Conservation (phyloP, 1,140 invertebrate species). For the Holcopasites calliopsidis region DNA sequence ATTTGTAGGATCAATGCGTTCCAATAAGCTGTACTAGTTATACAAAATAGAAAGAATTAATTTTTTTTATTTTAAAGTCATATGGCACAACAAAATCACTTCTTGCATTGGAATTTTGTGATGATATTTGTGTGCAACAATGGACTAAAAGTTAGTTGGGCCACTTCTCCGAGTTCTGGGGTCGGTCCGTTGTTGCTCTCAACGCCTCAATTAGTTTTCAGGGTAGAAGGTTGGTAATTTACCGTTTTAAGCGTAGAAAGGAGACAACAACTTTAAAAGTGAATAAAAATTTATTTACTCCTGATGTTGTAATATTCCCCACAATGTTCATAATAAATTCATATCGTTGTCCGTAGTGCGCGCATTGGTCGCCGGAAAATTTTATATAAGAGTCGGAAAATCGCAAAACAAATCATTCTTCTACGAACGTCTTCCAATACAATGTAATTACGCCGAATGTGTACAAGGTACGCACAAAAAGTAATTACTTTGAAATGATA, state of each 20-base stretch:
- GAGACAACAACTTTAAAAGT: conserved; percentile 23
- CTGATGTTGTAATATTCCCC: conserved; percentile 45
- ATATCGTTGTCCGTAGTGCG: conserved; percentile 39
- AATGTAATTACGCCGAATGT: not conserved
- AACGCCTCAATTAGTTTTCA: no score
- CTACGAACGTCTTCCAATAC: not conserved
- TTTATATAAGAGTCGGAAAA: conserved; percentile 26
- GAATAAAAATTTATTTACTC: conserved; percentile 50
- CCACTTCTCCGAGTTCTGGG: no score
- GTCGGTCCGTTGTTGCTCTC: no score
- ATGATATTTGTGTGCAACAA: no score
- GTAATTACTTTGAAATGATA: conserved; percentile 4
- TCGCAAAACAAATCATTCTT: conserved; percentile 15
- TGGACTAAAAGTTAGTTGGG: no score
- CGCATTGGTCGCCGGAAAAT: conserved; percentile 12
- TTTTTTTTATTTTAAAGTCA: no score
- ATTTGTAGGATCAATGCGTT: no score
- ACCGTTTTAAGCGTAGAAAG: not conserved
- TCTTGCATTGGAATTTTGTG: no score
- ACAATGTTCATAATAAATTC: conserved; percentile 39
- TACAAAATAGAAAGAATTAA: no score
- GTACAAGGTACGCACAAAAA: not conserved
- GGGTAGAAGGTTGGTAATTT: no score
- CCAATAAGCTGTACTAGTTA: no score
- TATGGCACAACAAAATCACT: no score